Base-by-base conservation (phyloP, 2,888 invertebrate genomes). In the Autographa pulchrina region DNA sequence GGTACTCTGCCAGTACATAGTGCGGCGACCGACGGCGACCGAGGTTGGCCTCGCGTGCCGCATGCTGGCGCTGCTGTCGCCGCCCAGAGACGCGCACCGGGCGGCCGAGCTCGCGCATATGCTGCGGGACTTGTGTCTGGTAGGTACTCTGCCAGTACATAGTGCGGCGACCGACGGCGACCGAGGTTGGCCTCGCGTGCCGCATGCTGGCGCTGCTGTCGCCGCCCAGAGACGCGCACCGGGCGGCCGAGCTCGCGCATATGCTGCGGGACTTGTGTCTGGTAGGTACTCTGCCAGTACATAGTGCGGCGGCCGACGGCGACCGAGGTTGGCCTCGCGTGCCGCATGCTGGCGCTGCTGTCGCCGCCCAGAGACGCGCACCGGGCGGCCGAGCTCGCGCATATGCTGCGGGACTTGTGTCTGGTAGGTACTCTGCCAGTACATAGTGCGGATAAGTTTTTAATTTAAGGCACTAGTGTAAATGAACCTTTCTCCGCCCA, bases 141-240 rank as follows among this genome's bases (percentile, higher is more conserved):
- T 95, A 14, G 86, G 86, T 86, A 56, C 84, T 96, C 4, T 92
- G 92, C 79, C 90, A 91, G 70, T 85, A 91, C 80, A 74, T 95
- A 11, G 90, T 89, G 56, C 91, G 93, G 0, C 86, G 90, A 0
- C 90, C 92, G 0, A 61, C 80, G 0, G 82, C 92, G 9, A 74
- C 92, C 0, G 93, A 92, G 70, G 89, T 81, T 38, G 93, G 87
- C 9, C 89, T 96, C 20, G 90, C 90, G 64, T 95, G 96, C 75
- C 92, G 96, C 32, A 86, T 92, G 88, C 88, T 96, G 54, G 92
- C 96, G 65, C 86, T 96, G n/a, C 90, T 96, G 70, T 86, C 93
- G n/a, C 91, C 93, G 75, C 95, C 96, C 0, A 65, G 93, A 0
- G 92, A 93, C 74, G 91, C 90, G 1, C 88, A 83, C 9, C 88